Evolutionary conservation across 2,888 invertebrate genomes (phyloP).

Genomic region (Autographa pulchrina): DNA sequence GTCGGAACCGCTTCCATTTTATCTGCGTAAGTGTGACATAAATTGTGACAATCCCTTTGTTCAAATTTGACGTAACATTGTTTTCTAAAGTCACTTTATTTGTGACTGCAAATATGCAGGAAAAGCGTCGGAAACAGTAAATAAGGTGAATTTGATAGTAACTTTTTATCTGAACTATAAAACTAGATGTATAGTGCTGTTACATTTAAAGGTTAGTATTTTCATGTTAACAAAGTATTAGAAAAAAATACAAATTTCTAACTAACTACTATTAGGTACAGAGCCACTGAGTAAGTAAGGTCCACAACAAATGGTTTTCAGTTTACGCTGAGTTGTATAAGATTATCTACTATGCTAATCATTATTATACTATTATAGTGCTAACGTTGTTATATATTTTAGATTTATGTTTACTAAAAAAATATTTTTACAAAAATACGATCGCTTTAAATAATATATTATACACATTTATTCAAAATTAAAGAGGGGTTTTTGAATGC

Average conservation of each 20-base stretch:
- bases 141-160: neutral
- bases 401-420: slow-evolving; percentile 29
- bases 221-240: no score
- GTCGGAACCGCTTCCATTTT: slow-evolving; percentile 57
- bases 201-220: neutral
- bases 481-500: no score
- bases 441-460: no score
- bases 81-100: slow-evolving; percentile 11
- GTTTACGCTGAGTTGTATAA: slow-evolving; percentile 7
- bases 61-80: slow-evolving; percentile 12
- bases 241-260: no score
- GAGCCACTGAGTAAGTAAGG: neutral
- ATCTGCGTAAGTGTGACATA: slow-evolving; percentile 53
- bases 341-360: neutral
- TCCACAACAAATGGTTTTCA: slow-evolving; percentile 11
- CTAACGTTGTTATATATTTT: slow-evolving; percentile 22
- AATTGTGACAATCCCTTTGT: slow-evolving; percentile 14
- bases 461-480: no score
- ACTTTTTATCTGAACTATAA: neutral
- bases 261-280: no score
- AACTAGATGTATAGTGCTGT: neutral
- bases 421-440: slow-evolving; percentile 29
- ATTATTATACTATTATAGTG: neutral
- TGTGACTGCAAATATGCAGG: slow-evolving; percentile 2
- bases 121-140: neutral